phyloP scores from a whole-genome alignment of 2,888 invertebrate species.

The Chelonus formosanus region DNA sequence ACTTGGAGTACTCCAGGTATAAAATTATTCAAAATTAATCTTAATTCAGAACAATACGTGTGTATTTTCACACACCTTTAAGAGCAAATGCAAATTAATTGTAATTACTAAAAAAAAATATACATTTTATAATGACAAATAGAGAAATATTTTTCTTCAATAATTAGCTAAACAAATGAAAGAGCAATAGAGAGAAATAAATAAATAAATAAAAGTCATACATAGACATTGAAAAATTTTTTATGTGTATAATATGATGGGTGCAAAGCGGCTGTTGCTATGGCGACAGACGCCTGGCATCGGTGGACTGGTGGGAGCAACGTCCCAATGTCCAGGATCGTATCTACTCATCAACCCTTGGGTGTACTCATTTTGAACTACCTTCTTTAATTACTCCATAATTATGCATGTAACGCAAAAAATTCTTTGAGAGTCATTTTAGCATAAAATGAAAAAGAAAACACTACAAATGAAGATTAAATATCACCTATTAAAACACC shows the following conservation, averaged over 20 bases:
- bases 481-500: too few species aligned
- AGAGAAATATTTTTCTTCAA: too few species aligned
- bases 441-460: too few species aligned
- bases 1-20: conserved; percentile 92
- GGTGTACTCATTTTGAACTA: conserved; percentile 31
- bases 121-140: too few species aligned
- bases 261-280: conserved; percentile 66
- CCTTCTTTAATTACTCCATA: conserved; percentile 12
- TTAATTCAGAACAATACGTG: background rate
- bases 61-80: too few species aligned
- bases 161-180: too few species aligned
- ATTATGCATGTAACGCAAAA: background rate
- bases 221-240: conserved; percentile 2
- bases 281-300: conserved; percentile 67
- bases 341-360: conserved; percentile 52
- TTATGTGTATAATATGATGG: conserved; percentile 50
- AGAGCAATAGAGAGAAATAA: background rate
- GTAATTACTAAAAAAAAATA: too few species aligned
- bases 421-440: background rate
- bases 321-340: conserved; percentile 64
- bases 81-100: too few species aligned
- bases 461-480: too few species aligned
- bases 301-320: conserved; percentile 63
- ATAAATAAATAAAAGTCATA: background rate
- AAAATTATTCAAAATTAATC: conserved; percentile 5